Evolutionary conservation across 1,140 invertebrate genomes (phyloP), one percentile per base, ranked within the genome.

Genomic region (Drusus annulatus): DNA sequence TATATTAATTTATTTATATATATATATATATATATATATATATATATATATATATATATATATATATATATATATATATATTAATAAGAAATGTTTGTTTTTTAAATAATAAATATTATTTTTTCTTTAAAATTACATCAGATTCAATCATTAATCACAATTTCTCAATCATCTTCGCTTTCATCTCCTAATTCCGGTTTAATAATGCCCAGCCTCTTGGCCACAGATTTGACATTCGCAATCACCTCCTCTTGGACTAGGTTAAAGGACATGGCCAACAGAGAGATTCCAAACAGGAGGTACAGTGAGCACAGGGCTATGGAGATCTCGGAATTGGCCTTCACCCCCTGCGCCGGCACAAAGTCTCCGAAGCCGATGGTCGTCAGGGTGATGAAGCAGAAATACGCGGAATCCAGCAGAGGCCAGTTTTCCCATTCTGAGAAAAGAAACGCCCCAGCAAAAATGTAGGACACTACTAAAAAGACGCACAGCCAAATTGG

Each of bases 241-340:
- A 97, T 96, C 4, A 97, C 96, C 87, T 97, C 95, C 86, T 97
- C 96, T 88, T 97, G 96, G 21, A 99, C 97, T 81, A 99, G 91
- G 90, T 99, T 99, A 89, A 99, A 99, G 85, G 97, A 98, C 98
- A 99, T 99, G 21, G 98, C 98, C 71, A 99, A 88, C 31, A 99
- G 90, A 0, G 98, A 97, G 87, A 99, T 99, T 7, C 98, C 98
- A 87, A 98, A 98, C 15, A 99, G 91, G 76, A 99, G 90, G 90
- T 99, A 99, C 60, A 98, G 87, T 0, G 96, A 97, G 85, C 96
- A 98, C 19, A 99, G 92, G 0, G 97, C 96, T 80, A 99, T 97
- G 52, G 95, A 95, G 80, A 94, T 91, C 82, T 94, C 92, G 0
- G 93, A 93, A 62, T 94, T 92, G 45, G 92, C 90, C 63, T 92